phyloP scores from a whole-genome alignment of 2,797 vertebrate genomes.

The Hoplostethus atlanticus region DNA sequence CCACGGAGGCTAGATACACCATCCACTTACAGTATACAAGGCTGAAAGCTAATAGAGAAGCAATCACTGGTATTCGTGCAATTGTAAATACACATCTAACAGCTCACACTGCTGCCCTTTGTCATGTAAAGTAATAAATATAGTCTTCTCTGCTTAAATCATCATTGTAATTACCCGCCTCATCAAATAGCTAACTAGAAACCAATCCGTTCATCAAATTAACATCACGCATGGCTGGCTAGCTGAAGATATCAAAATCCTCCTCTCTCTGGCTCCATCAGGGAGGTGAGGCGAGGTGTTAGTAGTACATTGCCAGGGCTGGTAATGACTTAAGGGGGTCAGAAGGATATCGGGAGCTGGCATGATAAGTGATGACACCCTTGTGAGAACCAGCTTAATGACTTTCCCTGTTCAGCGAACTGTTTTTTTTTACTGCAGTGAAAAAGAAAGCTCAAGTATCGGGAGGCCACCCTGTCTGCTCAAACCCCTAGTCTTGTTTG shows the following conservation, averaged over 20 bases:
- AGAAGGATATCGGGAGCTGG: constrained; percentile 74
- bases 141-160: constrained; percentile 48
- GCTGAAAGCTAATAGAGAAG: constrained; percentile 17
- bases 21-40: constrained; percentile 18
- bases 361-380: constrained; percentile 76
- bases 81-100: constrained; percentile 25
- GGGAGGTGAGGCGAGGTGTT: constrained; percentile 57
- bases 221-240: constrained; percentile 55
- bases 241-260: constrained; percentile 59
- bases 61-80: constrained; percentile 22
- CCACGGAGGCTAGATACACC: constrained; percentile 2
- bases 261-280: constrained; percentile 36
- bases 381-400: constrained; percentile 74
- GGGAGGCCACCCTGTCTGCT: constrained; percentile 31
- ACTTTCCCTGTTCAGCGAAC: constrained; percentile 62
- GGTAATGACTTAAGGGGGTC: constrained; percentile 78
- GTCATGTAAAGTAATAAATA: constrained; percentile 49
- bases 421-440: constrained; percentile 60
- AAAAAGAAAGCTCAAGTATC: constrained; percentile 45
- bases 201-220: constrained; percentile 60
- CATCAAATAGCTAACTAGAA: constrained; percentile 59
- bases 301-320: constrained; percentile 55
- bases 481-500: constrained; percentile 25
- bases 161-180: constrained; percentile 56
- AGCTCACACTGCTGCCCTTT: constrained; percentile 37